Conservation (phyloP, 2,113 vertebrate species). For the Mirounga angustirostris region DNA sequence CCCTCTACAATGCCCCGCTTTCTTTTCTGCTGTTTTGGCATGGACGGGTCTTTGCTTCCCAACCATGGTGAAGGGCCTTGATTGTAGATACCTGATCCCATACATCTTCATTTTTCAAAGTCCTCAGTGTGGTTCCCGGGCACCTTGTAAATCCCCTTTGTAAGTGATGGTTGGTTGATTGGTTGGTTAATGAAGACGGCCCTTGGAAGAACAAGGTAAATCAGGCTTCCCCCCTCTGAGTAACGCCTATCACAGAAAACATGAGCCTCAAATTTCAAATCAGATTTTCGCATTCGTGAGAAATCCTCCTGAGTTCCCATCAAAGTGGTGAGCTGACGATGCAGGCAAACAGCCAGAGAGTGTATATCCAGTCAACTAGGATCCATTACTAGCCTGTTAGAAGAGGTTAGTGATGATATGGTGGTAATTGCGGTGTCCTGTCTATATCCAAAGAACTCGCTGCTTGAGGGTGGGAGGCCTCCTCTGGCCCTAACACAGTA, state of each 20-base stretch:
- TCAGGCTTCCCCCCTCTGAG: neutral
- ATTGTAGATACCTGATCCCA: neutral
- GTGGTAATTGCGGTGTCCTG: neutral
- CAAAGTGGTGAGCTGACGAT: neutral
- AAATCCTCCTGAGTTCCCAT: neutral
- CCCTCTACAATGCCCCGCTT: neutral
- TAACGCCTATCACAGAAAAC: neutral
- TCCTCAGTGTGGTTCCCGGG: neutral
- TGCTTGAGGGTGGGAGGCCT: neutral
- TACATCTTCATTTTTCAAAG: neutral
- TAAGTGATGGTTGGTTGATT: neutral
- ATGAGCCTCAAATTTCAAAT: neutral
- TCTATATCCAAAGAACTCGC: neutral
- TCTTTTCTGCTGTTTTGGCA: neutral
- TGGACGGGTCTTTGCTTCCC: neutral
- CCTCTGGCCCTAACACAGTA: neutral
- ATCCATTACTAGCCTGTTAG: neutral
- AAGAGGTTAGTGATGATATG: accelerated
- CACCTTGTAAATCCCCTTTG: neutral
- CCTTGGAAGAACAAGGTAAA: neutral
- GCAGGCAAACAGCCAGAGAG: neutral
- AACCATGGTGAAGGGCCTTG: neutral
- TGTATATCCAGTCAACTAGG: neutral
- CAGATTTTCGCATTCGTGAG: neutral
- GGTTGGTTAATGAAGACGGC: neutral